Evolutionary conservation across 2,113 vertebrate genomes (phyloP), one percentile per base, ranked within the genome.

Genomic region (Morphnarchus princeps): DNA sequence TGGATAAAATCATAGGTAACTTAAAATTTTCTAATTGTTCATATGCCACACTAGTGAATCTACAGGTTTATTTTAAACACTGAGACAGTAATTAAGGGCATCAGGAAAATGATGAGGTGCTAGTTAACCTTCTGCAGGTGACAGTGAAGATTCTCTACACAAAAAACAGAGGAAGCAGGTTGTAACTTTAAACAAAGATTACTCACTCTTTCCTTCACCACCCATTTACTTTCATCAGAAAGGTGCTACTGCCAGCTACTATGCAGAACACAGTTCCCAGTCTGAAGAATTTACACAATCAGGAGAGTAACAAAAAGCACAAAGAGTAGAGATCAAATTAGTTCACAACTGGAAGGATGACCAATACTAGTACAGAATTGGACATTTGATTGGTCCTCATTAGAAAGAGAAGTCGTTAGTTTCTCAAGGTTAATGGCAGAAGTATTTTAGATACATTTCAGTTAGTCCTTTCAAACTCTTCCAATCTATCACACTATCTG

Each of bases 291-390:
- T 83, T 57, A 72, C 50, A 11, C 54, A 16, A 25, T 6, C 8
- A 7, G 29, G 29, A 38, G 20, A 80, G 8, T 31, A 72, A 92
- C 36, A 82, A 58, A 52, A 58, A 34, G 19, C 36, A 52, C 36
- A 15, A 40, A 50, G n/a, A 67, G 3, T 3, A 91, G 50, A 78
- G n/a, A 73, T 5, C 22, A 40, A 73, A 70, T 62, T 12, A 66
- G 40, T 26, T 89, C 54, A 32, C 0, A 0, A 17, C 0, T n/a
- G 32, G 36, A 86, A 95, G 24, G 49, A 73, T 1, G 6, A 86
- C 12, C 31, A 61, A 3, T 5, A 52, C 8, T 22, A 65, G 25
- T 32, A 82, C 49, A 61, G 43, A 92, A 58, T 1, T 42, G 31
- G 43, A 34, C 47, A 66, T 25, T 2, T 17, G 3, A 14, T 28